Base-by-base conservation (phyloP, 2,113 vertebrate genomes). In the Xyrauchen texanus region DNA sequence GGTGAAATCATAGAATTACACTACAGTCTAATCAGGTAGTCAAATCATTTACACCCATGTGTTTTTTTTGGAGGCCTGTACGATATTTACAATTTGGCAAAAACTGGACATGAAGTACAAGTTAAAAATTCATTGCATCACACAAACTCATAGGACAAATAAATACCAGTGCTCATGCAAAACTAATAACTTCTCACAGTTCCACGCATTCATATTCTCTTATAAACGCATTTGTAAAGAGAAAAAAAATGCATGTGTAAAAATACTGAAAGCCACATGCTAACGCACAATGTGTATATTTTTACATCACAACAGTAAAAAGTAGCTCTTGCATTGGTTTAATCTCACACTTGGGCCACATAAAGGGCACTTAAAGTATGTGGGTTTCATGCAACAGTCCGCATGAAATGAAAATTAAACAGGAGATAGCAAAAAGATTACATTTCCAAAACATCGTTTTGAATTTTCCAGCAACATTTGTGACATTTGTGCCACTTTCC, bases 251-350 rank as follows among this genome's bases (percentile, higher is more conserved):
- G 69, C 82, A 87, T 67, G 89, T 81, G 47, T 88, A 85, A 88
- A 92, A 90, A 87, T 88, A 90, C 85, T 79, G 81, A 90, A 90
- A 90, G 89, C 87, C 87, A 91, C 90, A 88, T 84, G 86, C 88
- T 86, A 88, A 89, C 91, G 90, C 87, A 91, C 88, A 90, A 92
- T 77, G 88, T 90, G 89, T 88, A 89, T 90, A 90, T 89, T 88
- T 91, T 92, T 91, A 93, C 92, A 89, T 90, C 90, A 93, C 91
- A 88, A 93, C 90, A 89, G 91, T 93, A 92, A 91, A 92, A 94
- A 93, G 90, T 91, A 93, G 89, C 21, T 34, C 21, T 34, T 34
- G 21, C 91, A 92, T 93, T 93, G 88, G 86, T 88, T 92, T 89
- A 92, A 92, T 89, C 90, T 86, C 90, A 89, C 89, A 80, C 88